Conservation (phyloP, 2,113 vertebrate genomes). For the Rhodinocichla rosea region DNA sequence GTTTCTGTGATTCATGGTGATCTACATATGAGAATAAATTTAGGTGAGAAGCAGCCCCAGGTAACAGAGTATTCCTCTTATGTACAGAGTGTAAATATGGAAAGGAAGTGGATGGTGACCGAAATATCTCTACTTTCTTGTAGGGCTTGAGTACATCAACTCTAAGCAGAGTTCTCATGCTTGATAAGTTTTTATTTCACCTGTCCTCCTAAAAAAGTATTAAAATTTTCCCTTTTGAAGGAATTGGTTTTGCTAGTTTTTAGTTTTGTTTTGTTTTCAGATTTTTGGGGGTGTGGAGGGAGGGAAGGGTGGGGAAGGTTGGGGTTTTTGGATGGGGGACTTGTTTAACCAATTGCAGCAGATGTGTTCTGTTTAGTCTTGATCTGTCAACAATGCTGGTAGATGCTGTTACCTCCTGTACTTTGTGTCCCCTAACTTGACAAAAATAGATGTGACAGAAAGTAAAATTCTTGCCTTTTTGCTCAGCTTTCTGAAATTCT, state of each 20-base stretch:
- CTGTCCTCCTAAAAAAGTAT: not conserved
- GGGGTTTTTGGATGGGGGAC: accelerated
- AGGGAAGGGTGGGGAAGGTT: accelerated
- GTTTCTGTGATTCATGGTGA: not conserved
- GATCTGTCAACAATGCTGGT: not conserved
- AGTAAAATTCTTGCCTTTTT: not conserved
- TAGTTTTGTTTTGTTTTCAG: not conserved
- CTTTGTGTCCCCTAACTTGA: not conserved
- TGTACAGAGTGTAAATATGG: accelerated
- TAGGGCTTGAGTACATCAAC: not conserved
- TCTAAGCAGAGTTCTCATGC: not conserved
- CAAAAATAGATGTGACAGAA: not conserved
- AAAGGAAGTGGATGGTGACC: not conserved
- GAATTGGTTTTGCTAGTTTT: not conserved
- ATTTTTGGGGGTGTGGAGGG: not conserved
- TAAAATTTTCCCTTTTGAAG: not conserved
- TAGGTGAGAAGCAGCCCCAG: too few relatives aligned
- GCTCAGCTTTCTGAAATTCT: not conserved
- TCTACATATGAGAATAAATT: not conserved
- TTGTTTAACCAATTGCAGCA: not conserved
- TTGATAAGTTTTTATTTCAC: not conserved
- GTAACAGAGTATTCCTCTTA: not conserved
- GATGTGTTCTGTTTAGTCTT: not conserved
- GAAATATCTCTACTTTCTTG: not conserved
- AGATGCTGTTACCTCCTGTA: not conserved